phyloP scores from a whole-genome alignment of 2,797 vertebrate species.

The Hyperoplus immaculatus region DNA sequence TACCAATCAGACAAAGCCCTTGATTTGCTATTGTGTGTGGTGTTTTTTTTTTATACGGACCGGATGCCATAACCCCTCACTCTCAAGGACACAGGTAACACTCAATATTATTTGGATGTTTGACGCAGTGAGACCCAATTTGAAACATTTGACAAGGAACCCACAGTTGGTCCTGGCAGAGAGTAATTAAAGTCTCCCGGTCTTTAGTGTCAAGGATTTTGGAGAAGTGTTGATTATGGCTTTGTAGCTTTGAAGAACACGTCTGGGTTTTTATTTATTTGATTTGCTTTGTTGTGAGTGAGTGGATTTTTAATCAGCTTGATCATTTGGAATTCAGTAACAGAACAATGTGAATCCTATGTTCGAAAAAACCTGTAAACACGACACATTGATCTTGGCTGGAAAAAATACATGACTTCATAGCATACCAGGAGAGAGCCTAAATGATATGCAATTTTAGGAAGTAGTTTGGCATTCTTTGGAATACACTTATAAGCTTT shows the following conservation, averaged over 20 bases:
- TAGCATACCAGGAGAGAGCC: too few species aligned
- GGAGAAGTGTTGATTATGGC: slow-evolving; percentile 41
- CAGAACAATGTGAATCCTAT: background rate
- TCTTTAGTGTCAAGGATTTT: slow-evolving; percentile 59
- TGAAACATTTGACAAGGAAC: slow-evolving; percentile 54
- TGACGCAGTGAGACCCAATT: slow-evolving; percentile 29
- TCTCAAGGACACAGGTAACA: slow-evolving; percentile 7
- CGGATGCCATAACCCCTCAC: slow-evolving; percentile 12
- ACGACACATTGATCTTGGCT: too few species aligned
- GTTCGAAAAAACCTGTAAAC: background rate
- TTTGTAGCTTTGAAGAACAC: slow-evolving; percentile 28
- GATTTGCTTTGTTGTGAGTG: slow-evolving; percentile 40
- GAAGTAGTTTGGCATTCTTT: background rate
- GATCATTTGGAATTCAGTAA: slow-evolving; percentile 2
- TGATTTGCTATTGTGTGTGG: slow-evolving; percentile 42
- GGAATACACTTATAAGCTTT: background rate
- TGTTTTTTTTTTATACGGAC: background rate
- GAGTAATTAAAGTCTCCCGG: slow-evolving; percentile 51
- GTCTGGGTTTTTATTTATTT: slow-evolving; percentile 36
- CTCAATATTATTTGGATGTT: slow-evolving; percentile 35
- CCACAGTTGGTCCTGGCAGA: slow-evolving; percentile 33
- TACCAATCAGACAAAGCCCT: slow-evolving; percentile 53
- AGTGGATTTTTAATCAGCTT: slow-evolving; percentile 29
- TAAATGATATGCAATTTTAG: background rate
- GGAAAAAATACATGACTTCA: too few species aligned